These are phyloP conservation scores for Myotis myotis DNA, from an alignment of 2,797 vertebrate genomes.

Conservation along the genomic window DNA sequence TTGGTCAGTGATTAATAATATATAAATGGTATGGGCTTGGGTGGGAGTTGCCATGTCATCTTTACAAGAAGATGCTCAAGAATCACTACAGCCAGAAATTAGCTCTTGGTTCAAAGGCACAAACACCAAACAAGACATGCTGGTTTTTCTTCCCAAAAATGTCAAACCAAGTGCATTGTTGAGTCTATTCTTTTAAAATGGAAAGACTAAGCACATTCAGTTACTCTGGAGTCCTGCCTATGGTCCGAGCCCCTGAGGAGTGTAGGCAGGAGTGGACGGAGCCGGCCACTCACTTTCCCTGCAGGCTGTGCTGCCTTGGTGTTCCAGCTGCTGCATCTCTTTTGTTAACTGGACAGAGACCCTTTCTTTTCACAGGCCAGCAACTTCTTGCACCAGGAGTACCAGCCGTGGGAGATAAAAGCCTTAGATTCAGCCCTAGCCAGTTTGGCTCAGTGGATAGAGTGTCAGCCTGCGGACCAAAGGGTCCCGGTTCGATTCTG, in stretches of 20 bases:
- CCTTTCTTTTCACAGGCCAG: not conserved
- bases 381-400: not conserved
- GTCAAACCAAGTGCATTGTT: not conserved
- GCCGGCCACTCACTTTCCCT: accelerated
- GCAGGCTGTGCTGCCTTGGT: not conserved
- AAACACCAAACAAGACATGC: not conserved
- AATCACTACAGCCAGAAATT: not conserved
- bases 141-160: not conserved
- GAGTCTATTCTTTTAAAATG: not conserved
- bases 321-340: accelerated
- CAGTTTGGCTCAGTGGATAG: not conserved
- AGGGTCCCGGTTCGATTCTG: not conserved
- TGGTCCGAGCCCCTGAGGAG: not conserved
- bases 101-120: not conserved
- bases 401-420: not conserved
- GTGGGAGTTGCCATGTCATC: not conserved
- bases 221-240: not conserved
- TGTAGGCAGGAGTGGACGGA: not conserved
- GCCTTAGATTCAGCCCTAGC: not conserved
- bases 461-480: not conserved
- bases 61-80: slow-evolving; percentile 43
- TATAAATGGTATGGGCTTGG: not conserved
- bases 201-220: not conserved
- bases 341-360: accelerated
- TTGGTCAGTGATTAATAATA: not conserved